phyloP scores from a whole-genome alignment of 2,888 invertebrate genomes.

The Macropis europaea region DNA sequence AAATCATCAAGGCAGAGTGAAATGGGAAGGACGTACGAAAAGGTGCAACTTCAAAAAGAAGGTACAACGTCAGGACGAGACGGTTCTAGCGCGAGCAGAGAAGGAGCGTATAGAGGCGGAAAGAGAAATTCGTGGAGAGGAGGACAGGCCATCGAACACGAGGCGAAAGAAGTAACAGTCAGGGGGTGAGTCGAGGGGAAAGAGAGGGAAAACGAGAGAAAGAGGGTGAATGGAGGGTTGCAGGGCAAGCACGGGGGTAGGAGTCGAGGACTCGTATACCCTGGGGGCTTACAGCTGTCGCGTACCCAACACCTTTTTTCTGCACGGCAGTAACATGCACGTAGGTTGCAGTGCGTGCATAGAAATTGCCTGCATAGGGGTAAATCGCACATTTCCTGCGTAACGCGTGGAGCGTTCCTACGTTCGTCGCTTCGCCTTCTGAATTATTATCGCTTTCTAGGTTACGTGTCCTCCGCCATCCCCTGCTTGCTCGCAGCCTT shows the following conservation, averaged over 20 bases:
- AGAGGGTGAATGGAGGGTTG: constrained; percentile 60
- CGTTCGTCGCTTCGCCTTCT: background rate
- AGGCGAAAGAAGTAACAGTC: background rate
- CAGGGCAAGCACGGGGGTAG: constrained; percentile 62
- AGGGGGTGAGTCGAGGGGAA: background rate
- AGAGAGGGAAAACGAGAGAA: constrained; percentile 24
- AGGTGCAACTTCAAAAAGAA: too few species aligned
- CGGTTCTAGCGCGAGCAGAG: constrained; percentile 2
- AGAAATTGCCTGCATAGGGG: constrained; percentile 58
- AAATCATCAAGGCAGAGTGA: background rate
- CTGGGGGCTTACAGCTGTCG: constrained; percentile 78
- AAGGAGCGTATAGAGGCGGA: constrained; percentile 6
- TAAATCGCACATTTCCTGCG: constrained; percentile 59
- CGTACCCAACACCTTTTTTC: constrained; percentile 75
- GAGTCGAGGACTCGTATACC: constrained; percentile 75
- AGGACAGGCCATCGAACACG: background rate
- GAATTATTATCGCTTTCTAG: constrained; percentile 41
- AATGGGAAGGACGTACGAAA: too few species aligned
- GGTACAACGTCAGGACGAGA: background rate
- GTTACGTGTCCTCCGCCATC: background rate
- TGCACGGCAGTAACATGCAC: constrained; percentile 50
- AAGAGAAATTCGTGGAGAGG: constrained; percentile 5
- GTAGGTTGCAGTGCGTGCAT: constrained; percentile 53
- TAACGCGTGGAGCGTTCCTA: constrained; percentile 38
- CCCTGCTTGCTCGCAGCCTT: too few species aligned